Base-by-base conservation (phyloP, 2,797 vertebrate genomes). In the Limnodromus scolopaceus region DNA sequence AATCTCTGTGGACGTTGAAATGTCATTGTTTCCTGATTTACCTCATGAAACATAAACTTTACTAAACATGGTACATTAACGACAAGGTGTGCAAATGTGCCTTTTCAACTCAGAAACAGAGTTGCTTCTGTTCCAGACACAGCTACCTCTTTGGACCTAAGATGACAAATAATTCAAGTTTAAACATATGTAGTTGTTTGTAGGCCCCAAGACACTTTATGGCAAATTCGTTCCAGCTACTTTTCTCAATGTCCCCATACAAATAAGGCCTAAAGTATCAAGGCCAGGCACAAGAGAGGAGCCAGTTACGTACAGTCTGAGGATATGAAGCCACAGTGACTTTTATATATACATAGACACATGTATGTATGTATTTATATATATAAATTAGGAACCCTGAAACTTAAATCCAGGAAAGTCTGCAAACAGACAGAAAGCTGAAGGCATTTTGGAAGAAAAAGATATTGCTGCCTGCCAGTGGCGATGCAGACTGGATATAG, bases 91-190 rank as follows among this genome's bases (percentile, higher is more conserved):
- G 94, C 93, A 96, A 93, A 92, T 76, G 86, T 79, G 88, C 80
- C 88, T 96, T 88, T 94, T 90, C 70, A 88, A 69, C 46, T 45
- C 36, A 1, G 16, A 61, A 93, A 96, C 90, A 97, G 92, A 61
- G 90, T 76, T 51, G n/a, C 90, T 95, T 96, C 95, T 97, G 93
- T 97, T 97, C 83, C 70, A 95, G 54, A 84, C 93, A 96, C 88
- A 92, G 66, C 65, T 78, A 81, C 85, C 54, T 88, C 94, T 88
- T 96, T 97, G 70, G 86, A 78, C 82, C 25, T 24, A 53, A 71
- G 61, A 97, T 96, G 93, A 97, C 93, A 97, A 95, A 95, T 93
- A 97, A 96, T 84, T 96, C 94, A 94, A 95, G 66, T 95, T 96
- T 94, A 96, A 96, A 96, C 80, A 93, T 30, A 46, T 14, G 66